Evolutionary conservation across 1,140 invertebrate species (phyloP), one percentile per base, ranked within the genome.

Genomic region (Tribolium castaneum): DNA sequence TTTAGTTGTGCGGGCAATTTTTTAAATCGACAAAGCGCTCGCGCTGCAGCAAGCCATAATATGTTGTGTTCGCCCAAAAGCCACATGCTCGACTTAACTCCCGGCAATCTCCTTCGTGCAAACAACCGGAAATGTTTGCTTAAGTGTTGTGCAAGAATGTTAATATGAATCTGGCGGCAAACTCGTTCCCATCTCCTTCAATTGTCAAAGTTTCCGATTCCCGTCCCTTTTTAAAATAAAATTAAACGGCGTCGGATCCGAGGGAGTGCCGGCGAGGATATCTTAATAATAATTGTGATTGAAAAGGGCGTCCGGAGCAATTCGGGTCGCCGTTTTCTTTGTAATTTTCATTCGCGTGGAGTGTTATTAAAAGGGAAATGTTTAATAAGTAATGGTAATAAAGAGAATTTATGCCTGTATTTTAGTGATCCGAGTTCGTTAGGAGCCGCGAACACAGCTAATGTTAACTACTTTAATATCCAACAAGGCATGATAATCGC

Each of bases 391-490:
- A 35, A 66, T 14, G 59, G 59, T 66, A 66, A 66, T 66, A 66
- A 66, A 66, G 30, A 30, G 30, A 66, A 66, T 66, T 66, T 66
- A 66, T 66, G 59, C 59, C 30, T 66, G 59, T 66, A 35, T 66
- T 30, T 66, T 35, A 35, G 59, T 66, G 59, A 66, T 66, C 14
- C 59, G 59, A 66, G 59, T 66, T 66, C 59, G 59, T 66, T 66
- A 66, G 59, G 25, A 66, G 59, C 59, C 59, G 59, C 59, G 59
- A 66, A 66, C 59, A 66, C 59, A 35, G 59, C 59, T 66, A 75
- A 75, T 56, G 75, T 80, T 77, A 80, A 80, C 76, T 78, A 78
- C 79, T 80, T 76, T 75, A 80, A 80, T 80, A 78, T 78, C 73
- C 79, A 78, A 59, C 79, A 77, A 73, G 75, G 70, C 75, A 78